Evolutionary conservation across 2,113 vertebrate species (phyloP).

Genomic region (Platichthys stellatus): DNA sequence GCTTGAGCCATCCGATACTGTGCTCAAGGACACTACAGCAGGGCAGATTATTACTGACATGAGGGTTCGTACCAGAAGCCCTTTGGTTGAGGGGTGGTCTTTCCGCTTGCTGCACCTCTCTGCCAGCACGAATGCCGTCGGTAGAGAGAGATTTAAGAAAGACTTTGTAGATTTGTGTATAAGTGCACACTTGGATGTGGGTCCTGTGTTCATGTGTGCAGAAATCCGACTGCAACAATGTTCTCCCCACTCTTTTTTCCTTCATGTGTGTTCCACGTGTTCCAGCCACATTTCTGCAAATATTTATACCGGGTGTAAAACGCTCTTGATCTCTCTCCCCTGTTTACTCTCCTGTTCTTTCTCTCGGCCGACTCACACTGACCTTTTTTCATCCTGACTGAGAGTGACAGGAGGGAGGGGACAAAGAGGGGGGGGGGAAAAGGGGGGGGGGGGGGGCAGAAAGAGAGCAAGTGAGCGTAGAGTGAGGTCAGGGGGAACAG

Average conservation of each 20-base stretch:
- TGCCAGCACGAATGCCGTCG: slow-evolving; percentile 50
- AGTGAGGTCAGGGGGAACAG: slow-evolving; percentile 58
- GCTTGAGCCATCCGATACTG: slow-evolving; percentile 19
- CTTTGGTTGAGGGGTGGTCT: slow-evolving; percentile 58
- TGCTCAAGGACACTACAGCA: slow-evolving; percentile 50
- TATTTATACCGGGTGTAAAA: slow-evolving; percentile 85
- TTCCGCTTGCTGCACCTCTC: slow-evolving; percentile 30
- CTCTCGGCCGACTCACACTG: slow-evolving; percentile 74
- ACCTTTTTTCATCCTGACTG: slow-evolving; percentile 78
- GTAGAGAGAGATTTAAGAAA: slow-evolving; percentile 44
- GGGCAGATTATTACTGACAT: slow-evolving; percentile 46
- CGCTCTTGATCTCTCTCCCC: slow-evolving; percentile 83
- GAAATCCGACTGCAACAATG: slow-evolving; percentile 60
- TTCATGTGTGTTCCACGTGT: slow-evolving; percentile 86
- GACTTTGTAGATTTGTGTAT: slow-evolving; percentile 66
- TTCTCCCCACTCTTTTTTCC: slow-evolving; percentile 59
- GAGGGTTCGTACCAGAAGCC: slow-evolving; percentile 28
- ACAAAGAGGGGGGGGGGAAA: slow-evolving; percentile 28
- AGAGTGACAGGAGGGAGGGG: slow-evolving; percentile 74
- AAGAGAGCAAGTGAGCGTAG: slow-evolving; percentile 52
- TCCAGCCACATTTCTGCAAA: slow-evolving; percentile 83
- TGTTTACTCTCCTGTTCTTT: slow-evolving; percentile 85
- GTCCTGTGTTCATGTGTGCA: slow-evolving; percentile 65
- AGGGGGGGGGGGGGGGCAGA: slow-evolving; percentile 39
- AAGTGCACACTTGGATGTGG: slow-evolving; percentile 55